A percentile compares a stretch with the other conserved stretches of the same genome.
phyloP scores from a whole-genome alignment of 2,888 invertebrate species.

The Gortyna flavago region DNA sequence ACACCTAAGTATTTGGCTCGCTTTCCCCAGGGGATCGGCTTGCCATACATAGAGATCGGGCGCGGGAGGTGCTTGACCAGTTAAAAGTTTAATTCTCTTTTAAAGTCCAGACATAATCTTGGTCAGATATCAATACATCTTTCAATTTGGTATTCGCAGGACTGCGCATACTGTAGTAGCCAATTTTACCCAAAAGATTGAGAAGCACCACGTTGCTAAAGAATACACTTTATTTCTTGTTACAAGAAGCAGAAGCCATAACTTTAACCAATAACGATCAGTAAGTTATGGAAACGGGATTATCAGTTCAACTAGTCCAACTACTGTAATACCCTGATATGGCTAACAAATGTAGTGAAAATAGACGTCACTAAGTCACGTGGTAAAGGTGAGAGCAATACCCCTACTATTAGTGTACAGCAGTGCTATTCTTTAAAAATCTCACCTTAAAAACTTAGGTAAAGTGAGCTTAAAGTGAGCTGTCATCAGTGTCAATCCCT shows the following conservation, averaged over 20 bases:
- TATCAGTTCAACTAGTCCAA: constrained; percentile 28
- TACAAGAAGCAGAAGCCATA: neutral
- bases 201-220: neutral
- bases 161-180: neutral
- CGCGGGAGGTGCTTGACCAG: too few relatives aligned
- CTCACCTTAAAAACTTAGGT: too few relatives aligned
- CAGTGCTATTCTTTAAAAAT: too few relatives aligned
- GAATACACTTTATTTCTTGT: neutral
- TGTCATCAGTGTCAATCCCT: too few relatives aligned
- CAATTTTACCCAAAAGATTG: neutral
- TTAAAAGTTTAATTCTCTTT: too few relatives aligned
- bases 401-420: constrained; percentile 54
- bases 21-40: too few relatives aligned
- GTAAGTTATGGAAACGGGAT: neutral
- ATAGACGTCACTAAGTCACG: constrained; percentile 71
- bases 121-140: neutral
- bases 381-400: constrained; percentile 76
- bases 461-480: too few relatives aligned
- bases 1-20: too few relatives aligned
- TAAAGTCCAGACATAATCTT: too few relatives aligned
- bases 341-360: constrained; percentile 66
- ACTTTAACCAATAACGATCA: neutral
- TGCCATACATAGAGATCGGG: too few relatives aligned
- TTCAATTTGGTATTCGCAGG: neutral
- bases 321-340: constrained; percentile 59